Conservation (phyloP, 1,140 invertebrate species). For the Bathynomus jamesi region DNA sequence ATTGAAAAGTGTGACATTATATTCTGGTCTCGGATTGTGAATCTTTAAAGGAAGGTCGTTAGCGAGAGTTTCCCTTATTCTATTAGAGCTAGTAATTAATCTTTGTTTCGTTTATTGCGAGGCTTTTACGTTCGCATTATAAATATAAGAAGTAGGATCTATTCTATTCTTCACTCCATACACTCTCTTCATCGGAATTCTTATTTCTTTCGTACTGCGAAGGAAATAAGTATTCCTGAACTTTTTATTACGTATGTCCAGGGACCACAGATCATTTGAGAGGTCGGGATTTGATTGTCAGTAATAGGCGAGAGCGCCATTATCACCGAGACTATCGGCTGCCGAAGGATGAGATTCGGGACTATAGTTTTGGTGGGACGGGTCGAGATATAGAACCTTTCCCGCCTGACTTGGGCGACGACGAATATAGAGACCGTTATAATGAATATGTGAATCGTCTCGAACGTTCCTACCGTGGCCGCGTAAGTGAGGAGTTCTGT, state of each 20-base stretch:
- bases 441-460: slow-evolving; percentile 33
- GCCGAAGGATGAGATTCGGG: slow-evolving; percentile 37
- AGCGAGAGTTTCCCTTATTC: no score
- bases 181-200: no score
- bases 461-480: slow-evolving; percentile 29
- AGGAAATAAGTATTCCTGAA: no score
- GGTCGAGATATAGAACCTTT: slow-evolving; percentile 27
- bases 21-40: no score
- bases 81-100: no score
- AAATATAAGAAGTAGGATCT: no score
- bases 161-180: no score
- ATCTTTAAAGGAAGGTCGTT: no score
- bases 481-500: slow-evolving; percentile 36
- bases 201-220: no score
- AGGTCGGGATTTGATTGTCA: neutral
- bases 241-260: neutral
- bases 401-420: slow-evolving; percentile 26
- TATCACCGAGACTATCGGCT: slow-evolving; percentile 36
- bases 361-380: slow-evolving; percentile 20
- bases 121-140: no score
- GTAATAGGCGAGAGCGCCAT: slow-evolving; percentile 30
- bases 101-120: no score
- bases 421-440: slow-evolving; percentile 33
- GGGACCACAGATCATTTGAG: neutral
- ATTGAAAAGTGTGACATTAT: no score